Percentiles rank a stretch among this genome's conserved stretches.
Conservation (phyloP, 2,113 vertebrate genomes). For the Oenanthe oenanthe region DNA sequence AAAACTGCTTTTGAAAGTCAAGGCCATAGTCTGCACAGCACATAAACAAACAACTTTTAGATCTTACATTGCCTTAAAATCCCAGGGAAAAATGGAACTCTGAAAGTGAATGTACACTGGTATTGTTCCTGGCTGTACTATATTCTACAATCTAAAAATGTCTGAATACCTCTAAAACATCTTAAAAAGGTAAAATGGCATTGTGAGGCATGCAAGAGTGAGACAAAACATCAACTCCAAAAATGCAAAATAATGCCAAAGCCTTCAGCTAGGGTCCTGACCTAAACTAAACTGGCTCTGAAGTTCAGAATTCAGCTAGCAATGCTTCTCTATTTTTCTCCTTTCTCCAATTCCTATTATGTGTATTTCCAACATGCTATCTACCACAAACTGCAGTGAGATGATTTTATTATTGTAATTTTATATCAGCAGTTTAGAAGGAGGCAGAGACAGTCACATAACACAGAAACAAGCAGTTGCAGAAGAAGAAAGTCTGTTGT, state of each 20-base stretch:
- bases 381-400: not conserved
- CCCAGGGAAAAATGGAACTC: not conserved
- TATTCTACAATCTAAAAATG: not conserved
- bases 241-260: not conserved
- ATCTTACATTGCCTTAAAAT: not conserved
- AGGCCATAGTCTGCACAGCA: not conserved
- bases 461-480: not conserved
- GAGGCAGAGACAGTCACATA: not conserved
- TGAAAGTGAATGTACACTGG: not conserved
- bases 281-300: not conserved
- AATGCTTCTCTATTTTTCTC: not conserved
- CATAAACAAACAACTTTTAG: not conserved
- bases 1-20: slow-evolving; percentile 3
- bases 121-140: not conserved
- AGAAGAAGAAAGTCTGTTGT: not conserved
- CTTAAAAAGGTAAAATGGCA: not conserved
- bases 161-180: not conserved
- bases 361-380: not conserved
- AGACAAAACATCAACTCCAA: not conserved
- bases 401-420: not conserved
- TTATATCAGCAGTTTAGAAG: not conserved
- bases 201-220: not conserved
- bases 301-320: not conserved
- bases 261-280: not conserved
- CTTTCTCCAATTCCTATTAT: not conserved